These are phyloP conservation scores for Ooceraea biroi DNA, from an alignment of 1,140 invertebrate genomes.

Conservation along the genomic window DNA sequence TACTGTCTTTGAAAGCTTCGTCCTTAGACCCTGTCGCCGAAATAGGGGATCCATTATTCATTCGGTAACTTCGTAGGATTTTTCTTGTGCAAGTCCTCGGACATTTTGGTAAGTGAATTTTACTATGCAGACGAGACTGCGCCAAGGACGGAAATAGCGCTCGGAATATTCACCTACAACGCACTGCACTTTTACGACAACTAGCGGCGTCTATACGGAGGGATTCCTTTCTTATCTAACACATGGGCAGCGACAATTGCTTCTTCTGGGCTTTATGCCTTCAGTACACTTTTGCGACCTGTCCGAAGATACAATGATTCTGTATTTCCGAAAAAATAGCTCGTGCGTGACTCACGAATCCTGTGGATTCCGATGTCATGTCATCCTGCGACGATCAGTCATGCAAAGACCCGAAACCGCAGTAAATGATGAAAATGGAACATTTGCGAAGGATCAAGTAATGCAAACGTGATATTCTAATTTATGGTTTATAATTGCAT, in stretches of 20 bases:
- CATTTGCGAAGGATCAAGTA: neutral
- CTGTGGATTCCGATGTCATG: neutral
- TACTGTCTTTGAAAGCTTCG: conserved; percentile 55
- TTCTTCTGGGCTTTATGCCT: neutral
- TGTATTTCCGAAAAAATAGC: conserved; percentile 17
- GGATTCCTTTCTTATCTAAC: conserved; percentile 71
- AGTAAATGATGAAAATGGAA: conserved; percentile 5
- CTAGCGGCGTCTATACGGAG: conserved; percentile 59
- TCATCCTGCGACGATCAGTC: neutral
- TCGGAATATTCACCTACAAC: conserved; percentile 64
- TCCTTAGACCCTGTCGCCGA: conserved; percentile 45
- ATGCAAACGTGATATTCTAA: conserved; percentile 8
- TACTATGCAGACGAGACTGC: conserved; percentile 54
- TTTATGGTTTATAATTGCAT: neutral
- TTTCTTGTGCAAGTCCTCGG: conserved; percentile 48
- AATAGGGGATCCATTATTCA: conserved; percentile 71
- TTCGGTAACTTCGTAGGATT: conserved; percentile 43
- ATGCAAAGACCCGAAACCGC: conserved; percentile 3
- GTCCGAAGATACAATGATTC: neutral
- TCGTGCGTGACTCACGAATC: neutral
- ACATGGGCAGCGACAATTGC: conserved; percentile 21
- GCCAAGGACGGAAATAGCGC: conserved; percentile 39
- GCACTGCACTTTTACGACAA: conserved; percentile 50
- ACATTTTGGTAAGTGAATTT: conserved; percentile 75
- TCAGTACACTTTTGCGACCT: conserved; percentile 23